These are phyloP conservation scores for Venturia canescens DNA, from an alignment of 1,140 invertebrate genomes.

Conservation along the genomic window DNA sequence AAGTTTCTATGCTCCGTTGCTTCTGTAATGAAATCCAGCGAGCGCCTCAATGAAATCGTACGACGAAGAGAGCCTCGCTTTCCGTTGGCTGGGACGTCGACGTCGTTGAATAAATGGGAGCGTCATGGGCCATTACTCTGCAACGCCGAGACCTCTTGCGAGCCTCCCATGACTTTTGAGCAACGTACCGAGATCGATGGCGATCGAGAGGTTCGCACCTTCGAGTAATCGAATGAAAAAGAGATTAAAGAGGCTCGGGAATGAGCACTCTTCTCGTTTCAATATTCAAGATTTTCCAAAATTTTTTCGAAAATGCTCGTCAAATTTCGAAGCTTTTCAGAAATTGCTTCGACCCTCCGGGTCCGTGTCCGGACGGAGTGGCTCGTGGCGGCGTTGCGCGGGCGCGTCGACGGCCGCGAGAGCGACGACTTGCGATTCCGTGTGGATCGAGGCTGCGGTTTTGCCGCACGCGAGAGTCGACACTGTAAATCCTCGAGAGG, in stretches of 20 bases:
- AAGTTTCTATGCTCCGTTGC: slow-evolving; percentile 3
- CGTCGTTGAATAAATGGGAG: slow-evolving; percentile 41
- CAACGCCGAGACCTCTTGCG: slow-evolving; percentile 36
- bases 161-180: background rate
- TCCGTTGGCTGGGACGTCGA: slow-evolving; percentile 12
- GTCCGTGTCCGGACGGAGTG: background rate
- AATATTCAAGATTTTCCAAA: no score
- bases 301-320: background rate
- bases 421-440: slow-evolving; percentile 32
- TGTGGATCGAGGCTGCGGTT: slow-evolving; percentile 9
- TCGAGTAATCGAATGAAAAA: background rate
- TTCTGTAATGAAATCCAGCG: slow-evolving; percentile 3
- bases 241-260: no score
- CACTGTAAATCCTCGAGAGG: slow-evolving; percentile 57
- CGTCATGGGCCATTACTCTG: slow-evolving; percentile 42
- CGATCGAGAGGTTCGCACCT: slow-evolving; percentile 22
- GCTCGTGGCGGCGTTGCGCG: background rate
- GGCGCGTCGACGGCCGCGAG: background rate
- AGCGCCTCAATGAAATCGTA: slow-evolving; percentile 24
- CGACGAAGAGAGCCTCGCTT: background rate
- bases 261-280: no score
- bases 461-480: slow-evolving; percentile 50
- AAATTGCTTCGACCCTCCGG: background rate
- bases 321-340: background rate
- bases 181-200: background rate